phyloP scores from a whole-genome alignment of 92 coral and sea anemone genomes.

The Palythoa heliodiscus region DNA sequence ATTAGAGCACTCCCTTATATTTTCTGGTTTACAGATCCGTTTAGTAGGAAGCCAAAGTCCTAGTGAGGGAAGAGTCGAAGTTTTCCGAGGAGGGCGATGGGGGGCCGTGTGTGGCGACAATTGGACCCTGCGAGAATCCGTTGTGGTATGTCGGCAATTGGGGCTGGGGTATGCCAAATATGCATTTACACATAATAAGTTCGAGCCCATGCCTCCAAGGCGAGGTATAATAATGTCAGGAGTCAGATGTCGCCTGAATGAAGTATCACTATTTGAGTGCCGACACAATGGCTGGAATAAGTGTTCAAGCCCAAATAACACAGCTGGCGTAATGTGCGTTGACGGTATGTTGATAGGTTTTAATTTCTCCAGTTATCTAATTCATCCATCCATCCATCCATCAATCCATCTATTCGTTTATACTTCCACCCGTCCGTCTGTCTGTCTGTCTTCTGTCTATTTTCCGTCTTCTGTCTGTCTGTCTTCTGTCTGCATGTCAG shows the following conservation, averaged over 20 bases:
- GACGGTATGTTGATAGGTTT: slow-evolving; percentile 54
- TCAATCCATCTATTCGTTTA: neutral
- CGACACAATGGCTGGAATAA: slow-evolving; percentile 58
- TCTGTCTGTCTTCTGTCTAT: too few species aligned
- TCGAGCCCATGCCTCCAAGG: slow-evolving; percentile 47
- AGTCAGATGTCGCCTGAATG: slow-evolving; percentile 69
- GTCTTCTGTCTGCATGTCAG: neutral
- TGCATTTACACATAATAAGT: slow-evolving; percentile 53
- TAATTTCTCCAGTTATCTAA: neutral
- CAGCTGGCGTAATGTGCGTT: slow-evolving; percentile 83
- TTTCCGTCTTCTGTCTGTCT: too few species aligned
- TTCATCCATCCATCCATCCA: neutral
- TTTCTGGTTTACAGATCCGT: slow-evolving; percentile 39
- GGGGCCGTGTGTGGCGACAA: slow-evolving; percentile 83
- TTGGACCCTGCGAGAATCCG: slow-evolving; percentile 88
- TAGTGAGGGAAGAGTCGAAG: slow-evolving; percentile 59
- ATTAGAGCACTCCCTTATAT: neutral
- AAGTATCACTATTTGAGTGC: slow-evolving; percentile 75
- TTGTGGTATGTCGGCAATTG: slow-evolving; percentile 83
- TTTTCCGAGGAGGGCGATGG: slow-evolving; percentile 57
- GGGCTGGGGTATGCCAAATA: slow-evolving; percentile 76
- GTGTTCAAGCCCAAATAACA: slow-evolving; percentile 53
- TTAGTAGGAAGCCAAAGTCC: slow-evolving; percentile 36
- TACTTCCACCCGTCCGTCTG: too few species aligned
- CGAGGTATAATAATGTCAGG: slow-evolving; percentile 68